Conservation (phyloP, 2,113 vertebrate genomes). For the Halcyon senegalensis region DNA sequence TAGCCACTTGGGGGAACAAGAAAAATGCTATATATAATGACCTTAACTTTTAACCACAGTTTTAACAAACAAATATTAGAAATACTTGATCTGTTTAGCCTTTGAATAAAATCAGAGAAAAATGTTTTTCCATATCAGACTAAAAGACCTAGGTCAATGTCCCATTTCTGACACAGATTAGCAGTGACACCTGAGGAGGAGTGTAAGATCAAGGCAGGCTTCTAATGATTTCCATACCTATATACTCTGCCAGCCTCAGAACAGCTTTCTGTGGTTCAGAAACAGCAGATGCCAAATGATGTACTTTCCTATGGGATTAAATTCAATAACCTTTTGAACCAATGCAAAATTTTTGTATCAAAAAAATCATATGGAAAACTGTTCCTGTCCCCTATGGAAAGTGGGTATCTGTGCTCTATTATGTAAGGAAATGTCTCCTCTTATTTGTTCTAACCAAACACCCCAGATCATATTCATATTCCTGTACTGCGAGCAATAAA, state of each 20-base stretch:
- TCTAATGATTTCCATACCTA: not conserved
- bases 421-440: not conserved
- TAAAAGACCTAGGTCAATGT: accelerated
- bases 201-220: not conserved
- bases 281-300: not conserved
- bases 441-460: not conserved
- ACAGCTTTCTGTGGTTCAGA: not conserved
- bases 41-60: not conserved
- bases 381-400: not conserved
- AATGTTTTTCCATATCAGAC: not conserved
- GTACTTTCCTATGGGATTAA: not conserved
- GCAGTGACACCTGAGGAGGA: not conserved
- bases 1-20: not conserved
- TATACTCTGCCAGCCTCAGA: not conserved
- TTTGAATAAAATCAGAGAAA: not conserved
- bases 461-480: not conserved
- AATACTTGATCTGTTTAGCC: not conserved
- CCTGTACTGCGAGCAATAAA: not conserved
- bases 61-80: not conserved
- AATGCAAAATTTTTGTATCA: not conserved
- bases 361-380: not conserved
- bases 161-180: not conserved
- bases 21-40: not conserved
- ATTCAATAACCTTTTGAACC: not conserved
- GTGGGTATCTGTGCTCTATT: not conserved